Evolutionary conservation across 1,140 invertebrate genomes (phyloP).

Genomic region (Apis mellifera): DNA sequence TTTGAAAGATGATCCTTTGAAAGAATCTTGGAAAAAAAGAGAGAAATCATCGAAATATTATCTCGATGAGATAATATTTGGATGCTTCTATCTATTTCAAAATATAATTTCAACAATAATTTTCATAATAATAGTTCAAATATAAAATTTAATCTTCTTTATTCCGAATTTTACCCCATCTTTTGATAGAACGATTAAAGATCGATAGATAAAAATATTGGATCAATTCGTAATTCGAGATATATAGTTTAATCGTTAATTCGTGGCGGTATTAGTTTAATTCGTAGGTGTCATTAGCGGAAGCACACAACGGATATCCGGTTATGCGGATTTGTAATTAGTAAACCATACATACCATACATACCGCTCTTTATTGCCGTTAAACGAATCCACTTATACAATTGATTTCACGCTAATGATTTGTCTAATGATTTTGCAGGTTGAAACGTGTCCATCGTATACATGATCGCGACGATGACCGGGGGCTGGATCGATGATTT

Average conservation of each 20-base stretch:
- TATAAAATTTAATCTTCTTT: too few relatives aligned
- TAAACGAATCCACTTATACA: neutral
- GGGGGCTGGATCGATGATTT: neutral
- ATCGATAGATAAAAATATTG: neutral
- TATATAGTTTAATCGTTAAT: neutral
- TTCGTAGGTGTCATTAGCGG: slow-evolving; percentile 31
- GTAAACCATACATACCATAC: neutral
- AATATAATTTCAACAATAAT: too few relatives aligned
- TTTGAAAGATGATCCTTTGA: too few relatives aligned
- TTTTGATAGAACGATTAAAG: neutral
- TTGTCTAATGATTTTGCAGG: slow-evolving; percentile 6
- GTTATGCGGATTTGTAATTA: slow-evolving; percentile 11
- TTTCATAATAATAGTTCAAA: too few relatives aligned
- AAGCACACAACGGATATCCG: neutral
- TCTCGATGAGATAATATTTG: too few relatives aligned
- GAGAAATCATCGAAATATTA: too few relatives aligned
- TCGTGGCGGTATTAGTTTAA: slow-evolving; percentile 25
- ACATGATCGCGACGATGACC: too few relatives aligned
- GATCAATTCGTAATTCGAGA: neutral
- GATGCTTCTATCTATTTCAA: too few relatives aligned
- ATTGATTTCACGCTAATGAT: slow-evolving; percentile 23
- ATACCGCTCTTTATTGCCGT: neutral
- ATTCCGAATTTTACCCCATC: too few relatives aligned
- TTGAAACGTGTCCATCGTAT: too few relatives aligned
- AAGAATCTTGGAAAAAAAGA: too few relatives aligned